phyloP scores from a whole-genome alignment of 1,140 invertebrate genomes.

The Galleria mellonella region DNA sequence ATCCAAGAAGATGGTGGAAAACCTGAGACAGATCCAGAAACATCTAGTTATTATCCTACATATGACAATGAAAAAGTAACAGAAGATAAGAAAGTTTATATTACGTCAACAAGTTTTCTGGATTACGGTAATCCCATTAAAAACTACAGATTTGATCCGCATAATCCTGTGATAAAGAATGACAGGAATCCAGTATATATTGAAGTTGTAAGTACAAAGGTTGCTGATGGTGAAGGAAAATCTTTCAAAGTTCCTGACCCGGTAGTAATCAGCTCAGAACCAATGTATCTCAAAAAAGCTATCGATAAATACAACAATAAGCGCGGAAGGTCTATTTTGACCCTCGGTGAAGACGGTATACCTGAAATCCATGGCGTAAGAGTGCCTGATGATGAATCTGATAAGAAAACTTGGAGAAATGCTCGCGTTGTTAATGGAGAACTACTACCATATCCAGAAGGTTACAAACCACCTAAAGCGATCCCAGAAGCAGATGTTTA shows the following conservation, averaged over 20 bases:
- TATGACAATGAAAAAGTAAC: constrained; percentile 62
- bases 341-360: constrained; percentile 81
- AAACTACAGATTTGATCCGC: constrained; percentile 58
- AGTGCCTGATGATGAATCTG: constrained; percentile 87
- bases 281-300: constrained; percentile 76
- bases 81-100: constrained; percentile 68
- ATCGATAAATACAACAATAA: constrained; percentile 65
- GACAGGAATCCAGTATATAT: constrained; percentile 72
- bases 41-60: constrained; percentile 57
- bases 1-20: constrained; percentile 58
- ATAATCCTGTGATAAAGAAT: constrained; percentile 70
- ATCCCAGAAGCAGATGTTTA: constrained; percentile 75
- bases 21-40: constrained; percentile 51
- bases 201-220: constrained; percentile 71
- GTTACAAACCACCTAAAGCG: constrained; percentile 78
- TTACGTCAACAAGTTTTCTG: constrained; percentile 63
- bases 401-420: constrained; percentile 89
- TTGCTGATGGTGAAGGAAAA: constrained; percentile 58
- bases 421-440: constrained; percentile 89
- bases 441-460: constrained; percentile 80
- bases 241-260: constrained; percentile 77
- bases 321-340: constrained; percentile 72
- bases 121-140: constrained; percentile 59
- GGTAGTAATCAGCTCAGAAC: constrained; percentile 78
- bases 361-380: constrained; percentile 87